Evolutionary conservation across 1,140 invertebrate genomes (phyloP).

Genomic region (Drosophila albomicans): DNA sequence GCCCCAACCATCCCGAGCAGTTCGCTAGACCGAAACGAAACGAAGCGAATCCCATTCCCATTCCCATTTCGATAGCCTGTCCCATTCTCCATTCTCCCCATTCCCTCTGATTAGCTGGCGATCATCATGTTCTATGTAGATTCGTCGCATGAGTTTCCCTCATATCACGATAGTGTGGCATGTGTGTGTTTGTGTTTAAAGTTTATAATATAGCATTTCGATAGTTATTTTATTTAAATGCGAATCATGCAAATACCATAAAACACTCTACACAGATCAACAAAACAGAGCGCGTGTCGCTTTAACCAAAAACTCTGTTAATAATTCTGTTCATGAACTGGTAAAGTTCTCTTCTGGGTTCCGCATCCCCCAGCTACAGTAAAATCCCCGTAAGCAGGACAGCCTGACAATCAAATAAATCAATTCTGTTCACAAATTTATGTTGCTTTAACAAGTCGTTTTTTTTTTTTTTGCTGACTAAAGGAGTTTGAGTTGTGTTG

Average conservation of each 20-base stretch:
- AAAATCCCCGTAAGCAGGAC: neutral
- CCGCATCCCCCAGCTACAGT: constrained; percentile 19
- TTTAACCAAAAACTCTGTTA: constrained; percentile 15
- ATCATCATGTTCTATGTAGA: constrained; percentile 15
- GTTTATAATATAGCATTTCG: constrained; percentile 32
- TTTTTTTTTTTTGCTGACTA: no score
- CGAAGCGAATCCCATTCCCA: constrained; percentile 11
- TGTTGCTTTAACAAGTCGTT: no score
- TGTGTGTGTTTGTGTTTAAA: constrained; percentile 1
- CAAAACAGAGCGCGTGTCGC: constrained; percentile 26
- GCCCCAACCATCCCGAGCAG: neutral
- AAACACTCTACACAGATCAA: constrained; percentile 41
- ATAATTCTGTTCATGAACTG: constrained; percentile 53
- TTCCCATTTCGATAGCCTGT: constrained; percentile 14
- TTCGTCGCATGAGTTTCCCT: constrained; percentile 2
- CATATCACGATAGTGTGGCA: constrained; percentile 13
- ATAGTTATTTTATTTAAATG: constrained; percentile 64
- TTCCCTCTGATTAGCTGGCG: constrained; percentile 29
- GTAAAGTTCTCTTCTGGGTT: constrained; percentile 16
- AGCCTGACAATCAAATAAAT: no score
- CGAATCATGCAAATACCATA: constrained; percentile 40
- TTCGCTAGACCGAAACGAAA: neutral
- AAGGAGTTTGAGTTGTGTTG: no score
- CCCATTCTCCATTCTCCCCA: neutral
- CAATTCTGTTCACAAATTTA: no score